phyloP scores from a whole-genome alignment of 2,797 vertebrate species.

The Myoxocephalus aenaeus region DNA sequence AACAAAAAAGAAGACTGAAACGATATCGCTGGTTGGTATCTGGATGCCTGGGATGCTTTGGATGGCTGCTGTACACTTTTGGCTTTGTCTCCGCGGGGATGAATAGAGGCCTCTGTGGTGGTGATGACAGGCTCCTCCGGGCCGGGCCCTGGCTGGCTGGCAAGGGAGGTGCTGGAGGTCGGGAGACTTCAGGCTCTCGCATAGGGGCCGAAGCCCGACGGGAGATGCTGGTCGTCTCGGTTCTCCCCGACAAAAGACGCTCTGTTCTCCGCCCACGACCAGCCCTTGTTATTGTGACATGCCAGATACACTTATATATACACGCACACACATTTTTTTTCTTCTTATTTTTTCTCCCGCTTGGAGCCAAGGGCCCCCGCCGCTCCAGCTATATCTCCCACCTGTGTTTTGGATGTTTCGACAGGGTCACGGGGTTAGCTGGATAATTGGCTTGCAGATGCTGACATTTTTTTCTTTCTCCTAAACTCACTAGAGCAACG shows the following conservation, averaged over 20 bases:
- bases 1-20: constrained; percentile 69
- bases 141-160: constrained; percentile 73
- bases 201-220: constrained; percentile 59
- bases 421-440: constrained; percentile 1
- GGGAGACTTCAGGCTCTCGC: constrained; percentile 57
- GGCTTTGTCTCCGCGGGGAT: constrained; percentile 82
- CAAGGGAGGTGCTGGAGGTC: constrained; percentile 68
- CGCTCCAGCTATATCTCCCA: background rate
- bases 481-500: background rate
- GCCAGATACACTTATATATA: constrained; percentile 50
- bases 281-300: constrained; percentile 68
- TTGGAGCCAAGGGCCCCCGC: constrained; percentile 16
- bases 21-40: constrained; percentile 83
- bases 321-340: background rate
- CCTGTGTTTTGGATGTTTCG: constrained; percentile 45
- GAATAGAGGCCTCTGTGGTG: constrained; percentile 85
- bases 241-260: constrained; percentile 72
- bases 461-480: background rate
- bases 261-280: constrained; percentile 70
- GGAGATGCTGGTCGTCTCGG: constrained; percentile 71
- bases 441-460: constrained; percentile 4
- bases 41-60: constrained; percentile 83
- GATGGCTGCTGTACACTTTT: constrained; percentile 83
- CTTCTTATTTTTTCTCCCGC: background rate
- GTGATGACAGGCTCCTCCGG: constrained; percentile 81